A percentile compares a stretch with the other conserved stretches of the same genome.
These are phyloP conservation scores for Aleadryas rufinucha DNA, from an alignment of 2,113 vertebrate genomes.

Conservation along the genomic window DNA sequence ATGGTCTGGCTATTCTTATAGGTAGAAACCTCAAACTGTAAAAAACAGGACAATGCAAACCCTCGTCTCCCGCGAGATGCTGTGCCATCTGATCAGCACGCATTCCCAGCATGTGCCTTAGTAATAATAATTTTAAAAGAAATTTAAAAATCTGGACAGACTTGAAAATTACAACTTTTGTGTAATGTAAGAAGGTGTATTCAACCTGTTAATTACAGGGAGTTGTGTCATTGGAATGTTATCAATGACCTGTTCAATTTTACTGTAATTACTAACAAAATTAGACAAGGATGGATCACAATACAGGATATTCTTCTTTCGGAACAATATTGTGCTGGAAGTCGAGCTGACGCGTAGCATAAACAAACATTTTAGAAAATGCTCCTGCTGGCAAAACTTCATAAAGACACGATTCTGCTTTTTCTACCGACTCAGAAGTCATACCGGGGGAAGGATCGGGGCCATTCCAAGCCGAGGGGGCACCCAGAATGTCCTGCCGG, in stretches of 20 bases:
- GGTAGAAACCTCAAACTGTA: neutral
- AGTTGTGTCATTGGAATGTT: slow-evolving; percentile 62
- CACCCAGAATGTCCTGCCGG: neutral
- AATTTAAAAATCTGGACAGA: neutral
- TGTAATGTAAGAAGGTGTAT: slow-evolving; percentile 61
- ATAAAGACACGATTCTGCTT: neutral
- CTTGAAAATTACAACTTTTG: slow-evolving; percentile 68
- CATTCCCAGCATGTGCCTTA: neutral
- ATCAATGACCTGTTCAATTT: slow-evolving; percentile 71
- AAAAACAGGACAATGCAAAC: neutral
- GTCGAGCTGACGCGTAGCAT: neutral
- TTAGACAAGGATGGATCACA: slow-evolving; percentile 61
- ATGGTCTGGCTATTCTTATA: neutral
- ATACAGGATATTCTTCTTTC: slow-evolving; percentile 55
- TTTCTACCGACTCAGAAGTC: neutral
- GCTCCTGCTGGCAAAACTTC: neutral
- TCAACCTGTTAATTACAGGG: slow-evolving; percentile 66
- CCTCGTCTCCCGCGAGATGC: neutral
- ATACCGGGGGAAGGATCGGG: neutral
- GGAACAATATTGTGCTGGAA: slow-evolving; percentile 7
- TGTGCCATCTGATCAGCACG: neutral
- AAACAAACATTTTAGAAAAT: slow-evolving; percentile 22
- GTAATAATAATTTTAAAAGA: neutral
- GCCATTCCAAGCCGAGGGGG: neutral
- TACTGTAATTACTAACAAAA: slow-evolving; percentile 70